Percentiles rank a stretch among this genome's conserved stretches.
phyloP scores from a whole-genome alignment of 37 sponge, comb jelly and placozoan species.

The Diacarnus erythraeanus region DNA sequence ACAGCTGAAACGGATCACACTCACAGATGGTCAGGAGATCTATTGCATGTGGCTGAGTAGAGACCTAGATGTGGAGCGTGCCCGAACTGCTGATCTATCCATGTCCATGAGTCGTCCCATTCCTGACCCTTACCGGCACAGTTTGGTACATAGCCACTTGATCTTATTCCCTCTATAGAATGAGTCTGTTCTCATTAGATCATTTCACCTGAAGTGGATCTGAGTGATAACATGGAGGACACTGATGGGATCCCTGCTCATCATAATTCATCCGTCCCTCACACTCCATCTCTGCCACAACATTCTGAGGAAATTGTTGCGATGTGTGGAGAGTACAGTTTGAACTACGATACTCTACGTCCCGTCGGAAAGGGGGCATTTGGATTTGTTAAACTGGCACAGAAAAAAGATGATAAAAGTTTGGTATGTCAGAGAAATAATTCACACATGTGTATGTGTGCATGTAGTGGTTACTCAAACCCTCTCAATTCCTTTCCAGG shows the following conservation, averaged over 20 bases:
- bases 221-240: not conserved
- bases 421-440: not conserved
- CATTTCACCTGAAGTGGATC: slow-evolving; percentile 22
- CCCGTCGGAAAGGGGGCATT: slow-evolving; percentile 91
- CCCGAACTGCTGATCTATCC: slow-evolving; percentile 52
- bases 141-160: slow-evolving; percentile 5
- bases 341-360: slow-evolving; percentile 60
- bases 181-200: not conserved
- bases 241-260: not conserved
- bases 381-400: slow-evolving; percentile 85
- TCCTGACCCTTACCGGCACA: slow-evolving; percentile 40
- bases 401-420: slow-evolving; percentile 21
- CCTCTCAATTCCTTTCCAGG: slow-evolving; percentile 28
- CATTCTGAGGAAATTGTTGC: slow-evolving; percentile 41
- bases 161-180: not conserved
- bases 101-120: slow-evolving; percentile 52
- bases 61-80: slow-evolving; percentile 60
- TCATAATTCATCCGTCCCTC: not conserved
- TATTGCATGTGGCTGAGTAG: slow-evolving; percentile 85
- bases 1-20: slow-evolving; percentile 67
- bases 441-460: not conserved
- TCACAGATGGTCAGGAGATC: slow-evolving; percentile 48
- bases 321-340: slow-evolving; percentile 66
- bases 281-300: not conserved
- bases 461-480: not conserved